Percentiles rank a stretch among this genome's conserved stretches.
phyloP scores from a whole-genome alignment of 2,888 invertebrate genomes.

The Prosapia bicincta region DNA sequence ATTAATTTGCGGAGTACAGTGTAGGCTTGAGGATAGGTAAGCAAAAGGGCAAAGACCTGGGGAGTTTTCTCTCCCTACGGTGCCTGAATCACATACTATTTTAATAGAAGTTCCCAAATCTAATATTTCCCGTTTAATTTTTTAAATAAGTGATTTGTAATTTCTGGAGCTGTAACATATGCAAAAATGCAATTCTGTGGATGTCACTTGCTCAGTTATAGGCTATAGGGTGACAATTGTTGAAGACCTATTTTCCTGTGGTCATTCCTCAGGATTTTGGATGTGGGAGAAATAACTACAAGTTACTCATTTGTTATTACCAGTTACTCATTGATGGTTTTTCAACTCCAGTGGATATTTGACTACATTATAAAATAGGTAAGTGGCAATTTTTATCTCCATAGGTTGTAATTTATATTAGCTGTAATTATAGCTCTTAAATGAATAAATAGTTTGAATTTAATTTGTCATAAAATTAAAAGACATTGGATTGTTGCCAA shows the following conservation, averaged over 20 bases:
- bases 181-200: neutral
- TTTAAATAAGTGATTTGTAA: neutral
- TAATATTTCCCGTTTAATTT: neutral
- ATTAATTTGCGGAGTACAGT: neutral
- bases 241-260: neutral
- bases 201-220: neutral
- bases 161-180: neutral
- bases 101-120: too few species aligned
- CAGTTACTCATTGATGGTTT: too few species aligned
- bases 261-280: neutral
- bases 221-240: neutral
- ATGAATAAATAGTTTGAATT: too few species aligned
- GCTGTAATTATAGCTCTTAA: too few species aligned
- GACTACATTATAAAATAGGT: too few species aligned
- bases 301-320: neutral
- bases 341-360: too few species aligned
- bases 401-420: too few species aligned
- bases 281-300: neutral
- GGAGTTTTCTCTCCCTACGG: neutral
- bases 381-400: too few species aligned
- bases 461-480: too few species aligned
- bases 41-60: neutral
- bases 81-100: neutral
- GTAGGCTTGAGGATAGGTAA: neutral
- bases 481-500: too few species aligned